Percentiles rank a stretch among this genome's conserved stretches.
phyloP scores from a whole-genome alignment of 2,888 invertebrate species.

The Artemia sinica region DNA sequence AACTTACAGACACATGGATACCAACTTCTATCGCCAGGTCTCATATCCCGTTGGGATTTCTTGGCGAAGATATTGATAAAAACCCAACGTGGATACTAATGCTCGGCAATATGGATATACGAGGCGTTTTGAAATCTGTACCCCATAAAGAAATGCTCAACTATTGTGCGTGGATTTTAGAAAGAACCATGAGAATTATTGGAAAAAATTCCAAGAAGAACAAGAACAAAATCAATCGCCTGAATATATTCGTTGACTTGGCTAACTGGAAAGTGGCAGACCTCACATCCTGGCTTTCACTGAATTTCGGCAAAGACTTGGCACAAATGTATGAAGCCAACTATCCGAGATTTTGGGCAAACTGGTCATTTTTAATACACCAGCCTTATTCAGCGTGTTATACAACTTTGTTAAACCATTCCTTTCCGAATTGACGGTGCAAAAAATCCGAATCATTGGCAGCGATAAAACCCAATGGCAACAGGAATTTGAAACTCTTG shows the following conservation, averaged over 20 bases:
- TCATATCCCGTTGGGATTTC: not conserved
- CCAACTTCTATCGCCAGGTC: not conserved
- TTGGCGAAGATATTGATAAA: not conserved
- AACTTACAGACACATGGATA: not conserved
- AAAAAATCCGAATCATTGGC: constrained; percentile 3
- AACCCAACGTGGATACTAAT: not conserved
- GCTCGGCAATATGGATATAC: constrained; percentile 4
- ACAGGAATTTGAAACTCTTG: not conserved
- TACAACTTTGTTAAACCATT: constrained; percentile 12
- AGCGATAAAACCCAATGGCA: not conserved
- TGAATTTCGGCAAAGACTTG: constrained; percentile 3
- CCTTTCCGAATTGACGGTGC: constrained; percentile 3
- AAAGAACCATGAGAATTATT: not conserved
- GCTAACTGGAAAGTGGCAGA: constrained; percentile 5
- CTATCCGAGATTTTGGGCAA: not conserved
- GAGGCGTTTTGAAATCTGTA: constrained; percentile 3
- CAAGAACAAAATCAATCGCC: not conserved
- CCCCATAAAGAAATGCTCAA: not conserved
- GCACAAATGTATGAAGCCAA: constrained; percentile 11
- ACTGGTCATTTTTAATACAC: constrained; percentile 3
- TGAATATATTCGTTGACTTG: not conserved
- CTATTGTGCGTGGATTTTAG: not conserved
- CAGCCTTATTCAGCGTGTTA: not conserved
- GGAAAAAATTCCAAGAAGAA: not conserved
- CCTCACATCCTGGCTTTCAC: not conserved